Percentiles rank a stretch among this genome's conserved stretches.
These are phyloP conservation scores for Aleiodes sp. DNA, from an alignment of 1,140 invertebrate species.

Conservation along the genomic window DNA sequence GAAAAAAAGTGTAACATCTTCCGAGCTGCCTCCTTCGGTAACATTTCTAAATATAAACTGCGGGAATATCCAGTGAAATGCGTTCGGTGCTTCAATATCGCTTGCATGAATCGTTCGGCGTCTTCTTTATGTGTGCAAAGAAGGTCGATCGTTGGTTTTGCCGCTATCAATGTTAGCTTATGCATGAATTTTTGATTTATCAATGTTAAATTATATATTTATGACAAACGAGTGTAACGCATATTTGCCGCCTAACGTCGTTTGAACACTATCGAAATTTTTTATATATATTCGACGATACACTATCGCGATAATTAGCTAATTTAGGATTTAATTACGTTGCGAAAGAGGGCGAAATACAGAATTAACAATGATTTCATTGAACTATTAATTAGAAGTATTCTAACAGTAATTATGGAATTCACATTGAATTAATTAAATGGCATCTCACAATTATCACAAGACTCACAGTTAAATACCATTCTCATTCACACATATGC, in stretches of 20 bases:
- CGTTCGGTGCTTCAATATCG: not conserved
- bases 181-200: constrained; percentile 40
- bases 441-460: constrained; percentile 1
- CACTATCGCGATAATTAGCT: constrained; percentile 19
- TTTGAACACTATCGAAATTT: constrained; percentile 40
- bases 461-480: constrained; percentile 7
- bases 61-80: constrained; percentile 12
- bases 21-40: not conserved
- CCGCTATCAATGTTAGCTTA: constrained; percentile 13
- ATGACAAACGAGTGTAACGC: not conserved
- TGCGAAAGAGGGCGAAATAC: constrained; percentile 35
- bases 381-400: too few species aligned
- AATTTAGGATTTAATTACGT: not conserved
- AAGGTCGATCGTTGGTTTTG: constrained; percentile 21
- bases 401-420: too few species aligned
- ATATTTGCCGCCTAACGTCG: constrained; percentile 46
- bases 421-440: too few species aligned
- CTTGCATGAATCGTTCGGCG: not conserved
- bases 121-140: constrained; percentile 18
- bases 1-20: not conserved
- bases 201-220: constrained; percentile 25
- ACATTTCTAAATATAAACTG: not conserved
- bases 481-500: not conserved
- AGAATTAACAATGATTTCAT: constrained; percentile 11
- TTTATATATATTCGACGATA: constrained; percentile 37